Percentiles rank a stretch among this genome's conserved stretches.
These are phyloP conservation scores for Orius insidiosus DNA, from an alignment of 1,140 invertebrate genomes.

Conservation along the genomic window DNA sequence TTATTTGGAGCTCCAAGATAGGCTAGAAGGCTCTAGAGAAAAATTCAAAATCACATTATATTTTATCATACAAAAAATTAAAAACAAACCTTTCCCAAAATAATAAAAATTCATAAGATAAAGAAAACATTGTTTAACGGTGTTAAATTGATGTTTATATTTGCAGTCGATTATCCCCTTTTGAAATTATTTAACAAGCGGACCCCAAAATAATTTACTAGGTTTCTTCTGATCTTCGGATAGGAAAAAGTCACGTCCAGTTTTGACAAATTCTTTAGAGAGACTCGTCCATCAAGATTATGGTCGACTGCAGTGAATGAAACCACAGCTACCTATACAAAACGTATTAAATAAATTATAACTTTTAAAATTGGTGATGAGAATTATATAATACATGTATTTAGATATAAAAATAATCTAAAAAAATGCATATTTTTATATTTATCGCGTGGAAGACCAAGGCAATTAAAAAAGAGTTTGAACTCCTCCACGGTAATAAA, in stretches of 20 bases:
- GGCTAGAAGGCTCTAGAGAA: no score
- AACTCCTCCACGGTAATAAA: constrained; percentile 63
- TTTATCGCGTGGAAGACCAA: constrained; percentile 50
- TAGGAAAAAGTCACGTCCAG: constrained; percentile 60
- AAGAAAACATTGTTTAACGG: no score
- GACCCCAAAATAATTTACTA: constrained; percentile 72
- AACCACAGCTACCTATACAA: constrained; percentile 40
- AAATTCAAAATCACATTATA: no score
- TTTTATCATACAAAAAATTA: no score
- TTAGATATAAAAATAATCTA: background rate
- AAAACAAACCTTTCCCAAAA: no score
- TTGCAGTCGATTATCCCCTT: no score
- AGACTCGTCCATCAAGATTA: constrained; percentile 57
- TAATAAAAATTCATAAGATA: no score
- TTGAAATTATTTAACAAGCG: constrained; percentile 28
- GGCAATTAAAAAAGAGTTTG: constrained; percentile 61
- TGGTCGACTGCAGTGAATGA: constrained; percentile 59
- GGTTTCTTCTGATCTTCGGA: constrained; percentile 54
- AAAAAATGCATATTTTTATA: constrained; percentile 21
- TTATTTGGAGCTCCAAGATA: no score
- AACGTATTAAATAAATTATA: constrained; percentile 5
- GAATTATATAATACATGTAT: no score
- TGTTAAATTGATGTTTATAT: no score
- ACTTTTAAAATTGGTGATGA: background rate
- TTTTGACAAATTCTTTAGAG: constrained; percentile 57